These are phyloP conservation scores for Eidolon helvum DNA, from an alignment of 2,113 vertebrate species.

Conservation along the genomic window DNA sequence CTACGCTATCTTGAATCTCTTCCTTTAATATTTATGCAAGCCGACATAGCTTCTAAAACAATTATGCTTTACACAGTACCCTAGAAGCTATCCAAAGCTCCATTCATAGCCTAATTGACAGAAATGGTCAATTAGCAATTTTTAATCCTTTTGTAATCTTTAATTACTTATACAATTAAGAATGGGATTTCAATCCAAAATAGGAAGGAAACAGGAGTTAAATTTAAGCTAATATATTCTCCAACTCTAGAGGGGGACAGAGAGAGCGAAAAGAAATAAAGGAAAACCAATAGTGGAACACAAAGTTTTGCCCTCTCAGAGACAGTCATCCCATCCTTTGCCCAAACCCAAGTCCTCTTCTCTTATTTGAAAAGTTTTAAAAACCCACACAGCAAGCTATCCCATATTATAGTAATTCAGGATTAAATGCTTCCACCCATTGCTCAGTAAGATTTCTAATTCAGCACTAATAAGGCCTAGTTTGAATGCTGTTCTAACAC, in stretches of 20 bases:
- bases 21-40: not conserved
- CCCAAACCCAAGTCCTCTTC: not conserved
- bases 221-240: not conserved
- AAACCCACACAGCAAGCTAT: not conserved
- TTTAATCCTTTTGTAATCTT: conserved; percentile 23
- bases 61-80: not conserved
- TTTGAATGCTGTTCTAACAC: not conserved
- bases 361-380: conserved; percentile 17
- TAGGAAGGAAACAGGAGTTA: not conserved
- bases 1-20: not conserved
- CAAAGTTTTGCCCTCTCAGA: not conserved
- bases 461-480: not conserved
- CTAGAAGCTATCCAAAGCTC: not conserved
- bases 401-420: not conserved
- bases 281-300: not conserved
- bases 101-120: not conserved
- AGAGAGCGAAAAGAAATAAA: not conserved
- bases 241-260: not conserved
- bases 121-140: not conserved
- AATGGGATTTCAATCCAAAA: conserved; percentile 7
- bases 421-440: not conserved
- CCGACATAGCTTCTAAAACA: not conserved
- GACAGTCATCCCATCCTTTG: not conserved
- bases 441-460: not conserved
- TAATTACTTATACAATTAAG: conserved; percentile 19